Evolutionary conservation across 1,140 invertebrate species (phyloP), one percentile per base, ranked within the genome.

Genomic region (Drosophila guanche): DNA sequence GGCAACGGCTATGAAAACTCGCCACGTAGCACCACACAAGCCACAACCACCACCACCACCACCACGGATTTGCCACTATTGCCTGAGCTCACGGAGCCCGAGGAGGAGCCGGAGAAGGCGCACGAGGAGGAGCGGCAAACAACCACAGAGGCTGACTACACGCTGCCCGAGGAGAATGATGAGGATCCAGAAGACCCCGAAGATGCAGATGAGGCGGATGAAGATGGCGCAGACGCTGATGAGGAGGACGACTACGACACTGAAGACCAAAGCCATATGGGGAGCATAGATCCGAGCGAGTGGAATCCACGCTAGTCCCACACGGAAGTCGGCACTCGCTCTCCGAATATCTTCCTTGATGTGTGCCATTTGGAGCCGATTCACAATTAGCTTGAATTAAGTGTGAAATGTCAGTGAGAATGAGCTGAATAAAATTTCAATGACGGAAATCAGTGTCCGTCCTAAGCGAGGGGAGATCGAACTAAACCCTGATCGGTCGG

Each of bases 61-160:
- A 81, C 46, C 0, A 75, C 48, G 14, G 59, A 75, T 6, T 2
- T 57, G 12, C 66, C 71, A 1, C 2, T 37, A 0, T 10, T 71
- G 10, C 53, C 76, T 2, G 46, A 33, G 1, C 3, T 22, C 4
- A 37, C 58, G 6, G 43, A 57, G 1, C 5, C 20, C 2, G 43
- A 47, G 0, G 47, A 68, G 8, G 27, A 20, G 12, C n/a, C 42
- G 0, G 51, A 42, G 10, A 5, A 16, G n/a, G 52, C 23, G 20
- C 8, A 33, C 0, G 37, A 55, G 2, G 58, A 20, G 5, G 23
- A 56, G 20, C 33, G 41, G 33, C 33, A 12, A 10, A 37, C 33
- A 10, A 37, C 47, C n/a, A 50, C 23, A 7, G 10, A 23, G 23
- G 50, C 14, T 22, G 27, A 52, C 25, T 20, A 25, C 20, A 7